Evolutionary conservation across 2,888 invertebrate genomes (phyloP), one percentile per base, ranked within the genome.

Genomic region (Mesorhabditis sp.): DNA sequence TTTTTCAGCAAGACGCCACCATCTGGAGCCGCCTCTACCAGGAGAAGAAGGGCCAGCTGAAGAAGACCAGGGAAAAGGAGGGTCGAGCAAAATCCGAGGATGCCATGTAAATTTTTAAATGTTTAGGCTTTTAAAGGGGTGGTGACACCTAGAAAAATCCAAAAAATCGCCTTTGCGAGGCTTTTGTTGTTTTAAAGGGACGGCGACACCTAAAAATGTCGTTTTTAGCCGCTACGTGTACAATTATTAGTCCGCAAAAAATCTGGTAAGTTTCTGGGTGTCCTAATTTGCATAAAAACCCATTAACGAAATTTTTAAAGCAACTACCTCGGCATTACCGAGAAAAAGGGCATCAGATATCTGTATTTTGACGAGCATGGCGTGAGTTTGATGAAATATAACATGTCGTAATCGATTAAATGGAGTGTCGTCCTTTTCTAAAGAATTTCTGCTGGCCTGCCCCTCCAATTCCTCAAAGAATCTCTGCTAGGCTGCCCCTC

Each of bases 21-120:
- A 78, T 80, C 42, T 80, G 80, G 80, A 75, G 74, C 65, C 65
- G 80, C 28, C 69, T 80, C 67, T 80, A 80, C 64, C 78, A 76
- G 62, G 80, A 80, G 70, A 80, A 80, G 71, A 76, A 77, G 43
- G 76, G 78, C 4, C 71, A 74, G 13, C 65, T 80, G 64, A 68
- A 73, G 41, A 80, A 78, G 67, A 77, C 78, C 4, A 69, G 80
- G 3, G 28, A 28, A 28, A 28, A 28, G 28, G 80, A 80, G 42
- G 62, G 73, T 4, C 70, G 71, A 10, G 70, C 77, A 0, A 50
- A 50, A 50, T 50, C 58, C 58, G 58, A 50, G 2, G 58, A 50
- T 50, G 58, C 58, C n/a, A 50, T 50, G 58, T 50, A 50, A 50
- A 50, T 50, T 50, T 10, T 13, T 10, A 50, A 50, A n/a, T 10